These are phyloP conservation scores for Coregonus suidteri DNA, from an alignment of 2,797 vertebrate species.

Conservation along the genomic window DNA sequence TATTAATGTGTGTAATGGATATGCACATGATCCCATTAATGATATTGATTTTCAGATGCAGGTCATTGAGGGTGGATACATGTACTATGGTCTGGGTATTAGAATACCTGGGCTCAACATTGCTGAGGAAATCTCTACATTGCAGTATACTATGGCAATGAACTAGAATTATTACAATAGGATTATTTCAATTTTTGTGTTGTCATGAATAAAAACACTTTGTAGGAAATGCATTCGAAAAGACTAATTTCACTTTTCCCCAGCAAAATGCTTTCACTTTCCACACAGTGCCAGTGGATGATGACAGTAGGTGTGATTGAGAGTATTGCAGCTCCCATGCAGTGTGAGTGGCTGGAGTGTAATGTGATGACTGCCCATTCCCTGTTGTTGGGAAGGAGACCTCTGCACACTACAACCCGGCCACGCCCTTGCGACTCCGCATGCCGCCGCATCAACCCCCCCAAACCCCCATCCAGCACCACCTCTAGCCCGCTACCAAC, in stretches of 20 bases:
- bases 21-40: constrained; percentile 6
- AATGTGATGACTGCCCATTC: constrained; percentile 31
- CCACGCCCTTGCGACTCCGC: constrained; percentile 59
- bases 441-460: constrained; percentile 27
- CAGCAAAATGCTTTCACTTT: neutral
- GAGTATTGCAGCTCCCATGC: neutral
- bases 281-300: neutral
- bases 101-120: neutral
- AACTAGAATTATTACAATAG: neutral
- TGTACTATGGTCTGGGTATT: constrained; percentile 5
- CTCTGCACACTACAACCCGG: constrained; percentile 56
- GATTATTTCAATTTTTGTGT: neutral
- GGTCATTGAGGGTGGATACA: constrained; percentile 16
- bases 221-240: neutral
- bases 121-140: neutral
- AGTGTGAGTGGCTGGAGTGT: constrained; percentile 13
- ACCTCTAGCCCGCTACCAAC: constrained; percentile 45
- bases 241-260: neutral
- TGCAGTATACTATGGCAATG: neutral
- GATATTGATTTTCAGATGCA: constrained; percentile 51
- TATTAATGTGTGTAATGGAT: neutral
- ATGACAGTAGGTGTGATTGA: neutral
- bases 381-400: constrained; percentile 36
- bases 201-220: neutral
- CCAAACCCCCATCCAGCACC: constrained; percentile 28